Conservation (phyloP, 2,113 vertebrate genomes). For the Calyptomena viridis region DNA sequence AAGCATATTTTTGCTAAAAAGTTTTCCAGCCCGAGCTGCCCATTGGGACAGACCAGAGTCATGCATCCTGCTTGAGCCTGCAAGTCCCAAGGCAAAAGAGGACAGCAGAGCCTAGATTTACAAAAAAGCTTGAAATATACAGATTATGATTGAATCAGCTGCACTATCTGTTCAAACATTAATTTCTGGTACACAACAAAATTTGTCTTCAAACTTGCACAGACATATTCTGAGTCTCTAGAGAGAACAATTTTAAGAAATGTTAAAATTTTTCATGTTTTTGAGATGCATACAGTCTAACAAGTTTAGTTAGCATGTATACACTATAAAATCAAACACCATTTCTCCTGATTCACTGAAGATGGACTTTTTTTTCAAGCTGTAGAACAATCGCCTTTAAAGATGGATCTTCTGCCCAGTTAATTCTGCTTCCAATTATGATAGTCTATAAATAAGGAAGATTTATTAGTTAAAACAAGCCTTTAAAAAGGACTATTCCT, state of each 20-base stretch:
- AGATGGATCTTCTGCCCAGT: conserved; percentile 74
- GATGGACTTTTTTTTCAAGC: conserved; percentile 57
- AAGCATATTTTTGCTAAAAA: fast-evolving
- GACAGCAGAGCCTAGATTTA: fast-evolving
- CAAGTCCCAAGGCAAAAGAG: no score
- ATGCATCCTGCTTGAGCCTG: fast-evolving
- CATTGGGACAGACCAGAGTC: fast-evolving
- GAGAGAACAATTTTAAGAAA: neutral
- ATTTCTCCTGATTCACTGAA: neutral
- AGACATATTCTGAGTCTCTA: neutral
- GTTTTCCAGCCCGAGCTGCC: fast-evolving
- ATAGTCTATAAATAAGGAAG: conserved; percentile 61
- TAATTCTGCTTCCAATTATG: conserved; percentile 67
- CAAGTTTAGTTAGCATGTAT: neutral
- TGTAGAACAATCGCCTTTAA: conserved; percentile 66
- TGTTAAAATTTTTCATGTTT: neutral
- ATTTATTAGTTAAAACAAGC: neutral
- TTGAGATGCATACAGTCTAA: neutral
- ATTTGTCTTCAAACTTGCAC: neutral
- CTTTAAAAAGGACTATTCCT: neutral
- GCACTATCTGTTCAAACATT: fast-evolving
- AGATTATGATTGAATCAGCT: neutral
- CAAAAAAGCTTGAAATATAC: neutral
- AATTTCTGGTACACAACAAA: no score
- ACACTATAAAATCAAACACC: neutral